phyloP scores from a whole-genome alignment of 2,888 invertebrate species.

The Macaria liturata region DNA sequence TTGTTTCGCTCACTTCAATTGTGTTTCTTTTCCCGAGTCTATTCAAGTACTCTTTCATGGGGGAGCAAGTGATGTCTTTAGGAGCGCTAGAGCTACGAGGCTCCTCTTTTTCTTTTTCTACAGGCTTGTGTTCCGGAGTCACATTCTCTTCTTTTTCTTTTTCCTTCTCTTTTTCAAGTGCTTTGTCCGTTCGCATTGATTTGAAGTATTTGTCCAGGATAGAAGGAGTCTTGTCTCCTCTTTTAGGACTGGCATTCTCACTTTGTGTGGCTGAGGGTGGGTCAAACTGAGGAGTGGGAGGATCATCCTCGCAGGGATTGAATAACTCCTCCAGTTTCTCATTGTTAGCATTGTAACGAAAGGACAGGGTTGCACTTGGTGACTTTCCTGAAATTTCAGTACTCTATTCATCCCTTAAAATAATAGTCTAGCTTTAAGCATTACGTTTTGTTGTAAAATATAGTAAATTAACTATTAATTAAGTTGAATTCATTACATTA shows the following conservation, averaged over 20 bases:
- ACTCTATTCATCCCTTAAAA: conserved; percentile 14
- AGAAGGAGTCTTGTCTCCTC: conserved; percentile 69
- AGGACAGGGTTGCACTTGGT: conserved; percentile 80
- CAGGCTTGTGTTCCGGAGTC: conserved; percentile 51
- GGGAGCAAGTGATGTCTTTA: conserved; percentile 73
- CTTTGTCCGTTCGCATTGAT: conserved; percentile 67
- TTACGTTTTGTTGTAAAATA: too few relatives aligned
- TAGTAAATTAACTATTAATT: too few relatives aligned
- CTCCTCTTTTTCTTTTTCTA: conserved; percentile 56
- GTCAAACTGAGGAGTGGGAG: conserved; percentile 74
- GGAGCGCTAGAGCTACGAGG: conserved; percentile 44
- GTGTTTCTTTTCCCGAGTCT: conserved; percentile 85
- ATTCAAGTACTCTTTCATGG: conserved; percentile 83
- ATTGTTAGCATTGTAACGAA: conserved; percentile 90
- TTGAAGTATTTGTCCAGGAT: conserved; percentile 80
- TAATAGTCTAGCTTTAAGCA: too few relatives aligned
- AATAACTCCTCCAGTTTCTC: conserved; percentile 89
- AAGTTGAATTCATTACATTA: too few relatives aligned
- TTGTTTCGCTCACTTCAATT: conserved; percentile 78
- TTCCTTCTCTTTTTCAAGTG: conserved; percentile 62
- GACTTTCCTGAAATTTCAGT: conserved; percentile 62
- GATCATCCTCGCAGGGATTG: conserved; percentile 84
- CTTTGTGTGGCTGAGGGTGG: conserved; percentile 57
- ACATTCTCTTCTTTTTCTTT: conserved; percentile 60
- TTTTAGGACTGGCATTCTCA: conserved; percentile 73